Conservation (phyloP, 2,888 invertebrate genomes). For the Lasioglossum leucozonium region DNA sequence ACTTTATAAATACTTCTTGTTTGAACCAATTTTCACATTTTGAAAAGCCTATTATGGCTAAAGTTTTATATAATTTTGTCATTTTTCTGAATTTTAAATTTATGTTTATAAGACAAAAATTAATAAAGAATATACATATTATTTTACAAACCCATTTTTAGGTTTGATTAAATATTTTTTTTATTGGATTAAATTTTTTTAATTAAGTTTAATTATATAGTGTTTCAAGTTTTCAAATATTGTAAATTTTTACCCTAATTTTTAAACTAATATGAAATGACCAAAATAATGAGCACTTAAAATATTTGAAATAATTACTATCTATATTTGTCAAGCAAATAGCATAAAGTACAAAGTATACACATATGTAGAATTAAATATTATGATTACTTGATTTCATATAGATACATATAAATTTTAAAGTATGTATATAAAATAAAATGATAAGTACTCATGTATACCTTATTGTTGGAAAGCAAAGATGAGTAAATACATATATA, state of each 20-base stretch:
- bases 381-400: neutral
- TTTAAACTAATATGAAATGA: neutral
- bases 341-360: too few species aligned
- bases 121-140: neutral
- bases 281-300: neutral
- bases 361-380: neutral
- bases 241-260: neutral
- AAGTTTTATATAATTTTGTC: neutral
- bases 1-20: neutral
- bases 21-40: too few species aligned
- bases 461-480: neutral
- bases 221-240: neutral
- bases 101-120: neutral
- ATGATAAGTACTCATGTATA: neutral
- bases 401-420: too few species aligned
- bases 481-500: neutral
- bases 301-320: neutral
- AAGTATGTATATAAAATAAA: neutral
- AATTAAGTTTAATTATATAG: neutral
- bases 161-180: neutral
- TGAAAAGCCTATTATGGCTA: too few species aligned
- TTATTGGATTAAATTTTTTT: neutral
- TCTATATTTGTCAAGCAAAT: too few species aligned
- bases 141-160: neutral
- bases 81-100: neutral